A percentile compares a stretch with the other conserved stretches of the same genome.
Conservation (phyloP, 2,888 invertebrate species). For the Aporophyla lueneburgensis region DNA sequence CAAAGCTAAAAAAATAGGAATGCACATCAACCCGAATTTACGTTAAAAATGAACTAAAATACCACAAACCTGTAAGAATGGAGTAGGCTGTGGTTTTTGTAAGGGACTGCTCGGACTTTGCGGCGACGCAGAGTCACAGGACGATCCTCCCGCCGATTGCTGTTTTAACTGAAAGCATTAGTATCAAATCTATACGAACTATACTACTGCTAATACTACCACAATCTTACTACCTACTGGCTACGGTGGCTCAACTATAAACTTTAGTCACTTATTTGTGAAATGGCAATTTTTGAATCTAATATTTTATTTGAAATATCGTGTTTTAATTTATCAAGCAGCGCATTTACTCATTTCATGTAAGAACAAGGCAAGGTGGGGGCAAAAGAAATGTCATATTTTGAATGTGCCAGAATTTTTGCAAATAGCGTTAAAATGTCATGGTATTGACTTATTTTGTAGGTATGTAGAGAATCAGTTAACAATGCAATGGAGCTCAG, state of each 20-base stretch:
- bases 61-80: slow-evolving; percentile 82
- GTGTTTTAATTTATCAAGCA: background rate
- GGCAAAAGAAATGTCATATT: too few relatives aligned
- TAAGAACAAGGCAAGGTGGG: too few relatives aligned
- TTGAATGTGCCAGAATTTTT: too few relatives aligned
- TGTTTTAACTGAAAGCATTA: slow-evolving; percentile 83
- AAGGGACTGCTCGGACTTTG: slow-evolving; percentile 92
- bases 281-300: background rate
- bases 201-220: slow-evolving; percentile 53
- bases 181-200: slow-evolving; percentile 50
- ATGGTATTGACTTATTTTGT: too few relatives aligned
- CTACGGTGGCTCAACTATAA: background rate
- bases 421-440: too few relatives aligned
- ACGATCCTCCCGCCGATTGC: slow-evolving; percentile 88
- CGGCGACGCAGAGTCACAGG: slow-evolving; percentile 91
- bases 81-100: slow-evolving; percentile 86
- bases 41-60: background rate
- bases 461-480: too few relatives aligned
- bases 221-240: slow-evolving; percentile 2
- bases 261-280: background rate
- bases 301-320: background rate
- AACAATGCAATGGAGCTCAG: too few relatives aligned
- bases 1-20: background rate
- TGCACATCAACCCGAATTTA: background rate
- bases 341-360: background rate